phyloP scores from a whole-genome alignment of 2,888 invertebrate species.

The Eupelmus urozonus region DNA sequence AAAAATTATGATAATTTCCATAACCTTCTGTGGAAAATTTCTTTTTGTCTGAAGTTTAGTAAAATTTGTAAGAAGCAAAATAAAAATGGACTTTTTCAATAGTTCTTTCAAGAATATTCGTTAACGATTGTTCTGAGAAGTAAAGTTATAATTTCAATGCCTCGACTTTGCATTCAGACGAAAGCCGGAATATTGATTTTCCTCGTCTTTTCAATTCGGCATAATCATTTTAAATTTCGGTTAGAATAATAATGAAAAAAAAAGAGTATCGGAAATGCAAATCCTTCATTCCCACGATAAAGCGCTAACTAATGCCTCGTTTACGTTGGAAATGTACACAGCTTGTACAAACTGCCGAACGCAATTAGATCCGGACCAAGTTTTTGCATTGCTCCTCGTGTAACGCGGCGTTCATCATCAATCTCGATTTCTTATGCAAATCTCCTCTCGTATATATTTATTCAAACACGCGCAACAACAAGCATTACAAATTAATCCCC shows the following conservation, averaged over 20 bases:
- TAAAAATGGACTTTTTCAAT: too few species aligned
- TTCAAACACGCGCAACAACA: slow-evolving; percentile 2
- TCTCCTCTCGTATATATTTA: background rate
- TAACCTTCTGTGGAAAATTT: too few species aligned
- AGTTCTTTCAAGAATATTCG: too few species aligned
- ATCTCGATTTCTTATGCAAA: background rate
- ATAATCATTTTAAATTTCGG: background rate
- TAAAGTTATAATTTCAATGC: too few species aligned
- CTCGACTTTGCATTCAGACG: too few species aligned
- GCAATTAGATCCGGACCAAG: too few species aligned
- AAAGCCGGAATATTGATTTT: background rate
- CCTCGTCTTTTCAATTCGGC: background rate
- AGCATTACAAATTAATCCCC: background rate
- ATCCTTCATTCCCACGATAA: slow-evolving; percentile 14
- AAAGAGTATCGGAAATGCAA: background rate
- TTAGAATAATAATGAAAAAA: slow-evolving; percentile 1
- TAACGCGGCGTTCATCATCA: background rate
- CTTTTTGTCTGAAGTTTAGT: too few species aligned
- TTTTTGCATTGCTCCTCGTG: too few species aligned
- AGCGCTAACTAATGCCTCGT: slow-evolving; percentile 4
- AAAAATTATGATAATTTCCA: too few species aligned
- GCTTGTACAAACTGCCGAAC: background rate
- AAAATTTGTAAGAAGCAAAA: too few species aligned
- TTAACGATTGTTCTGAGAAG: too few species aligned
- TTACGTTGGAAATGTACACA: background rate